phyloP scores from a whole-genome alignment of 2,113 vertebrate genomes.

The Girardinichthys multiradiatus region DNA sequence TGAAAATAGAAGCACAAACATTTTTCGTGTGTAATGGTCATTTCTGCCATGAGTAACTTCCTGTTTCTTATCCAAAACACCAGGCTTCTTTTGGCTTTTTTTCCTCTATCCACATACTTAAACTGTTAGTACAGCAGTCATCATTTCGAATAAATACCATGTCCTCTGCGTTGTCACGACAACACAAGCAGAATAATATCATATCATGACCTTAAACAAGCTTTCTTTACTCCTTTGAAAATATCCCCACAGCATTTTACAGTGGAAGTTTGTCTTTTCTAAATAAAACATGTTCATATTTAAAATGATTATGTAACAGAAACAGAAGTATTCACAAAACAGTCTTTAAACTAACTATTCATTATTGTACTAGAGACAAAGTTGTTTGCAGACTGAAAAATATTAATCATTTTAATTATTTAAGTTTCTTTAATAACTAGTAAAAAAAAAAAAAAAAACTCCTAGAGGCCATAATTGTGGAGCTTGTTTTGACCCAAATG shows the following conservation, averaged over 20 bases:
- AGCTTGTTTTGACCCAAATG: too few species aligned
- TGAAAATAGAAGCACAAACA: conserved; percentile 14
- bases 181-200: neutral
- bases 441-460: too few species aligned
- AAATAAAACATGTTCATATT: neutral
- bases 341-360: neutral
- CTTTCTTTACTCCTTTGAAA: neutral
- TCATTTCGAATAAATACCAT: neutral
- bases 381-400: too few species aligned
- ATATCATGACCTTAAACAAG: neutral
- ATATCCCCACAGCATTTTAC: neutral
- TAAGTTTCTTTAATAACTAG: too few species aligned
- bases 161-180: neutral
- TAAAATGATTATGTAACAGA: neutral
- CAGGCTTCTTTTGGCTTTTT: conserved; percentile 3
- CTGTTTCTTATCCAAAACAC: conserved; percentile 25
- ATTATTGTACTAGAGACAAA: neutral
- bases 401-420: too few species aligned
- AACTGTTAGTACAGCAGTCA: neutral
- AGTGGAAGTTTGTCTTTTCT: neutral
- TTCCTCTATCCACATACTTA: neutral
- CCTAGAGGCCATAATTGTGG: too few species aligned
- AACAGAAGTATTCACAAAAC: neutral
- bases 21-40: conserved; percentile 11
- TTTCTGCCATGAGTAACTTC: conserved; percentile 41